Evolutionary conservation across 1,140 invertebrate genomes (phyloP), one percentile per base, ranked within the genome.

Genomic region (Triops longicaudatus): DNA sequence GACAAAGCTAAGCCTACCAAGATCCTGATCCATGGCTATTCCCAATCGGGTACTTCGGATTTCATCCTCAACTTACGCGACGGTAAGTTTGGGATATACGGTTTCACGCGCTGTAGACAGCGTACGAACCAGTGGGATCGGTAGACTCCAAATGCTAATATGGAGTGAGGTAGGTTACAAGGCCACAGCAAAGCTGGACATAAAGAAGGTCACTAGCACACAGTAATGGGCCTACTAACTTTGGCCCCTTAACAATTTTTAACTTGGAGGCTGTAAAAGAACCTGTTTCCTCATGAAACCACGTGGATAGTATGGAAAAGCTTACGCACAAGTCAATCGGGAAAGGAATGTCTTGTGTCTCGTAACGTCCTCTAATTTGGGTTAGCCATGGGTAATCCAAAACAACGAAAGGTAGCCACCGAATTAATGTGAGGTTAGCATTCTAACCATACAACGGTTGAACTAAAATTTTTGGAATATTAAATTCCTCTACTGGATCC

Each of bases 21-120:
- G 28, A 72, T 76, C n/a, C 28, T 76, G 28, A 63, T 76, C n/a
- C 76, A 76, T 44, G 76, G 76, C 17, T 76, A 72, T 42, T 63
- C 76, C 12, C 43, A 76, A 1, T 41, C 43, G 10, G 76, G 27
- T 17, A 41, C 72, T 22, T 76, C 76, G n/a, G 76, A 76, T 14
- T 76, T 76, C 41, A 72, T 76, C 26, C 41, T 76, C 72, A 50
- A 73, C 14, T 10, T 72, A n/a, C 50, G 76, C 7, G 41, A 76
- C 26, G 76, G 76, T 76, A 31, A 73, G 37, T 37, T 37, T 37
- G 31, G 31, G 31, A 7, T 37, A 37, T 7, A 37, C 7, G 31
- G n/a, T n/a, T n/a, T 37, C 31, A 37, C 7, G 31, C 31, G 31
- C 31, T 37, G 31, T n/a, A 73, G 12, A 73, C 5, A 12, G 6